Evolutionary conservation across 2,113 vertebrate genomes (phyloP).

Genomic region (Ceuthmochares aereus): DNA sequence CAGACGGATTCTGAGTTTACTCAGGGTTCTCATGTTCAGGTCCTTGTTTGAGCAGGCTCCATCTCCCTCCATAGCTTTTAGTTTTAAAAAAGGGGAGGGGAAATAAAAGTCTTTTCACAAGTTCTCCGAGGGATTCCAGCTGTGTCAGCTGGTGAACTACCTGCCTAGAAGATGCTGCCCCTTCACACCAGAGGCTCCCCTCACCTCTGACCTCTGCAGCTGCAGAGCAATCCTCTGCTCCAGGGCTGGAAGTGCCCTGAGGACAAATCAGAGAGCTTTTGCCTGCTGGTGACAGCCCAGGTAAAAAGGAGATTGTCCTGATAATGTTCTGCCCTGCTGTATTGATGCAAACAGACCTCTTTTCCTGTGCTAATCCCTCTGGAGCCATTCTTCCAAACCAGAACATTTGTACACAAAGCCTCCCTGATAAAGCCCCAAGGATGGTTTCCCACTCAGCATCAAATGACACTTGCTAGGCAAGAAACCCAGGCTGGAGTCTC

Average conservation of each 20-base stretch:
- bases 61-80: not conserved
- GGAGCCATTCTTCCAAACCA: conserved; percentile 50
- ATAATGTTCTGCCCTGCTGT: not conserved
- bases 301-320: not conserved
- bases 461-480: conserved; percentile 46
- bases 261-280: not conserved
- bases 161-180: not conserved
- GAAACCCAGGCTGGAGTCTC: not conserved
- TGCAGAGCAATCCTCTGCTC: not conserved
- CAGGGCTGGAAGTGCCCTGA: not conserved
- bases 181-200: not conserved
- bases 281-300: not conserved
- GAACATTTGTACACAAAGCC: conserved; percentile 38
- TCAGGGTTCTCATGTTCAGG: not conserved
- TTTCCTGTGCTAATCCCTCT: conserved; percentile 46
- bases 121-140: not conserved
- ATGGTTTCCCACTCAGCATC: conserved; percentile 47
- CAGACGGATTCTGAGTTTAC: not conserved
- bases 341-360: not conserved
- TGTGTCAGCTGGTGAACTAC: not conserved
- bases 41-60: not conserved
- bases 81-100: not conserved
- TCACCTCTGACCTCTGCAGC: not conserved
- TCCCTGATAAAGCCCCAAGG: conserved; percentile 27
- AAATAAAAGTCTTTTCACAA: not conserved